Evolutionary conservation across 92 coral and sea anemone genomes (phyloP), one percentile per base, ranked within the genome.

Genomic region (Muricea muricata): DNA sequence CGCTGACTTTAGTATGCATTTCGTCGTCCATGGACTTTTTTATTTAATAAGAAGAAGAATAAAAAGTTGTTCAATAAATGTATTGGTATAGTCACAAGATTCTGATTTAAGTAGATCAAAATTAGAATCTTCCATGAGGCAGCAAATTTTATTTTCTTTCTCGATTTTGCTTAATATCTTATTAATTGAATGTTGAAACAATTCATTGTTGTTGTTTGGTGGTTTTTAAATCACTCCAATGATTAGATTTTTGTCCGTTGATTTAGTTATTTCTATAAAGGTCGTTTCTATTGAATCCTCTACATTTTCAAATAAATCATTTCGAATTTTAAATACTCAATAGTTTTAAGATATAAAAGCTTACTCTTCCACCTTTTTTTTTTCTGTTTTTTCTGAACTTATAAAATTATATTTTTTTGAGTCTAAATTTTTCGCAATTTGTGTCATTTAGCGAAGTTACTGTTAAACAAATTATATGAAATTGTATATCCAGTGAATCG

Each of bases 241-340:
- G 9, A 37, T 37, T 9, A 37, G 9, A 9, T 37, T 37, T 37
- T 57, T 54, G 56, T 47, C 23, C 39, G 11, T 57, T 57, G 33
- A 39, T 66, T 78, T 78, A 33, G 37, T 56, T 50, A 78, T 56
- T 56, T 78, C 83, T 39, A 78, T 28, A 56, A 56, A 78, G 24
- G 55, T 78, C 46, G 70, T 56, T 48, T 78, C 83, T 50, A 56
- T 78, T 41, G 57, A 50, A 78, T 56, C 63, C 24, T 78, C 21
- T 31, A 50, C n/a, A 26, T 42, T 50, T 26, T 15, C 33, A 26
- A 25, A 25, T 29, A 78, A 26, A 24, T 60, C 84, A 30, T 60
- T 79, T 48, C 73, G 61, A 15, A 34, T 50, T 18, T 58, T 79
- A n/a, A n/a, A 29, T 75, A 75, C 35, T 75, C 20, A 6, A 47